Evolutionary conservation across 2,113 vertebrate species (phyloP).

Genomic region (Plecotus auritus): DNA sequence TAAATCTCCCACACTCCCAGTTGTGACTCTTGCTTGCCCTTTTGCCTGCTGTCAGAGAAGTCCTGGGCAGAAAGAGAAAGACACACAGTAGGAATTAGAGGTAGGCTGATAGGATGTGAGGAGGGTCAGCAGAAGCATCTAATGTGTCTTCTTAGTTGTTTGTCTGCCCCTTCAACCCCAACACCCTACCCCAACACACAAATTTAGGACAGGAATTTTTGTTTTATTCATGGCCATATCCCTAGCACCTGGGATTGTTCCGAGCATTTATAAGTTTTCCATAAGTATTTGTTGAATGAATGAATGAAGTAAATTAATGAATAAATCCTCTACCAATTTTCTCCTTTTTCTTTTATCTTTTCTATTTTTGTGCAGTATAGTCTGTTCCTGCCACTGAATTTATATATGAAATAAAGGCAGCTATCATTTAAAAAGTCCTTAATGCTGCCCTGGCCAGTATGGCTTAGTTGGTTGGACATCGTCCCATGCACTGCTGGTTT

Average conservation of each 20-base stretch:
- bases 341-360: neutral
- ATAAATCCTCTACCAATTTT: neutral
- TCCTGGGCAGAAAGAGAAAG: neutral
- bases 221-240: neutral
- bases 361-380: neutral
- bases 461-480: neutral
- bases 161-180: rapidly evolving
- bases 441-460: neutral
- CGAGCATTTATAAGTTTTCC: neutral
- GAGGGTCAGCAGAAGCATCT: neutral
- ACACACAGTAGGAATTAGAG: neutral
- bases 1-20: neutral
- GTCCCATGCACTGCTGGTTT: too few species aligned
- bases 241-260: neutral
- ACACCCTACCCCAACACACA: rapidly evolving
- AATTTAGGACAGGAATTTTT: neutral
- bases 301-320: neutral
- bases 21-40: neutral
- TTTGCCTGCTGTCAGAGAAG: neutral
- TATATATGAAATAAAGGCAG: neutral
- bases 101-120: neutral
- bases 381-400: neutral
- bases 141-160: neutral
- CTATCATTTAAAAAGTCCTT: neutral
- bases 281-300: neutral